Evolutionary conservation across 1,140 invertebrate species (phyloP).

Genomic region (Megathymus violae): DNA sequence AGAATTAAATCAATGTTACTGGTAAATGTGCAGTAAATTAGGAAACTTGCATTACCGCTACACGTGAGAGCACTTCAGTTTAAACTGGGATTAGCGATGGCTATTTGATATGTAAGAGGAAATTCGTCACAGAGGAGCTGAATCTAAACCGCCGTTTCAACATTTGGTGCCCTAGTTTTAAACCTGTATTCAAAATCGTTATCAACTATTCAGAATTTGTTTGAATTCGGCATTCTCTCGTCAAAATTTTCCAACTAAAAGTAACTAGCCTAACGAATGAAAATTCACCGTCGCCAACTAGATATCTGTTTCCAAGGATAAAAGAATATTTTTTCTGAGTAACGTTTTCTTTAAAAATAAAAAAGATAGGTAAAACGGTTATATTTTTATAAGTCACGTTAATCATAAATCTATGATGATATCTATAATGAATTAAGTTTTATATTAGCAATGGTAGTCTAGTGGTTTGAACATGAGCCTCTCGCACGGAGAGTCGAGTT

Average conservation of each 20-base stretch:
- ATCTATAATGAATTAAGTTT: no score
- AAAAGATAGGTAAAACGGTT: no score
- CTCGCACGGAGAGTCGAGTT: no score
- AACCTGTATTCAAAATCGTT: constrained; percentile 30
- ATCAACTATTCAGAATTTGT: constrained; percentile 25
- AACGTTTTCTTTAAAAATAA: no score
- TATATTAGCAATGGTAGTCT: no score
- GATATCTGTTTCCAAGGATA: neutral
- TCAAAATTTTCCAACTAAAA: constrained; percentile 17
- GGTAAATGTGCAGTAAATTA: constrained; percentile 17
- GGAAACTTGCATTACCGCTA: constrained; percentile 28
- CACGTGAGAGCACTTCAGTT: constrained; percentile 34
- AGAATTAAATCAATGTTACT: constrained; percentile 17
- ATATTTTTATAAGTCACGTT: no score
- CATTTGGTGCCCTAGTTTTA: constrained; percentile 34
- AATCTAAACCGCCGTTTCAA: constrained; percentile 25
- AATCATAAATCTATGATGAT: no score
- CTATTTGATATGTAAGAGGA: constrained; percentile 33
- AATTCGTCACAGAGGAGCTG: constrained; percentile 30
- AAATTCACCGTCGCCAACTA: neutral
- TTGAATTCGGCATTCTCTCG: constrained; percentile 15
- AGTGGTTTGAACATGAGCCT: no score
- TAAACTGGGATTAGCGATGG: constrained; percentile 31
- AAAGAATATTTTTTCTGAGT: no score
- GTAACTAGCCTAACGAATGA: constrained; percentile 21